These are phyloP conservation scores for Metacarcinus magister DNA, from an alignment of 2,888 invertebrate species.

Conservation along the genomic window DNA sequence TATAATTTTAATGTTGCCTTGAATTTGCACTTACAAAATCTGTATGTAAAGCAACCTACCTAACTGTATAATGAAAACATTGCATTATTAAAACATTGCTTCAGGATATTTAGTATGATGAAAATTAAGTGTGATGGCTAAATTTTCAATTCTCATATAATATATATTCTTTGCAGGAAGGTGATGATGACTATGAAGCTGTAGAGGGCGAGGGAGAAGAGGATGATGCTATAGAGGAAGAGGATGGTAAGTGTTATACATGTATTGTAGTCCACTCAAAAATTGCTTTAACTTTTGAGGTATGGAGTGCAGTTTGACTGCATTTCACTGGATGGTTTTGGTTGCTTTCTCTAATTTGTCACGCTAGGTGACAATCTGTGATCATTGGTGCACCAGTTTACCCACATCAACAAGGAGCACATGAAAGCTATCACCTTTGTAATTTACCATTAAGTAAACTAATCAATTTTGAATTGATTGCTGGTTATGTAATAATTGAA, in stretches of 20 bases:
- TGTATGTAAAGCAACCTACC: slow-evolving; percentile 49
- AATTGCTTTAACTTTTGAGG: not conserved
- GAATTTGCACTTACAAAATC: not conserved
- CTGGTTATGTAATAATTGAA: not conserved
- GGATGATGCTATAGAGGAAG: slow-evolving; percentile 70
- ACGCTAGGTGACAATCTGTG: not conserved
- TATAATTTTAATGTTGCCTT: not conserved
- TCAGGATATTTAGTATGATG: not conserved
- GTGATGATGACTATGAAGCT: slow-evolving; percentile 77
- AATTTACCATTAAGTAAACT: too few relatives aligned
- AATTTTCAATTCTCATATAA: not conserved
- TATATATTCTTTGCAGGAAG: slow-evolving; percentile 53
- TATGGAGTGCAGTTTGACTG: too few relatives aligned
- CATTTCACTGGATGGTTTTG: too few relatives aligned
- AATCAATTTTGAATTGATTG: too few relatives aligned
- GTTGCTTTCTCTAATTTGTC: too few relatives aligned
- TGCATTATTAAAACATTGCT: not conserved
- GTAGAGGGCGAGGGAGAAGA: slow-evolving; percentile 72
- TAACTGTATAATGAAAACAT: not conserved
- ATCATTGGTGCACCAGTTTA: not conserved
- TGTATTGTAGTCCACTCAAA: not conserved
- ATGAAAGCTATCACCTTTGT: not conserved
- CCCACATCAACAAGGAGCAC: not conserved
- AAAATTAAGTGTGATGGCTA: not conserved
- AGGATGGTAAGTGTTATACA: slow-evolving; percentile 67